Base-by-base conservation (phyloP, 2,888 invertebrate species). In the Conchocele bisecta region DNA sequence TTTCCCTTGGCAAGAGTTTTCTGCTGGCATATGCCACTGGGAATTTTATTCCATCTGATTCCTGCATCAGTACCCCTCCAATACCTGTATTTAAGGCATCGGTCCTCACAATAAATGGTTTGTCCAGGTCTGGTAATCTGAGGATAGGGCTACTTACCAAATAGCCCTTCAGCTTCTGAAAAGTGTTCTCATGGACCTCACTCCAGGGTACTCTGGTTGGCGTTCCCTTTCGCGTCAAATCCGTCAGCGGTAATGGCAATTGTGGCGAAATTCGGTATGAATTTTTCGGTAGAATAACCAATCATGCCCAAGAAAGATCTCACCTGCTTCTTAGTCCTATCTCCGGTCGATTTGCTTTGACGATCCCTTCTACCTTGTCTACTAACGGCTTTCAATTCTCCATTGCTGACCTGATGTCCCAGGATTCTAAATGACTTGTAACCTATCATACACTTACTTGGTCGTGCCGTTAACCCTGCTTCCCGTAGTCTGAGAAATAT, bases 1-100 rank as follows among this genome's bases (percentile, higher is more conserved):
- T 42, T 42, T 81, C 83, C 17, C 63, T 54, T 3, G 31, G 13
- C 17, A 53, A 26, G 22, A 83, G 37, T 48, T 80, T 83, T 35
- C 53, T 54, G 42, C 81, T 81, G n/a, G 67, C 76, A 48, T 68
- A 82, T 5, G 66, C 61, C 11, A 82, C 73, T 22, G 80, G 76
- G 17, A 58, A 46, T 28, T 41, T 35, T 20, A 44, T 22, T 4
- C 60, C 78, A 42, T 71, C 66, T 24, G 67, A 57, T n/a, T 74
- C 66, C 51, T 81, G 79, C 35, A 80, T n/a, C 13, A 80, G 53
- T 22, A 76, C 64, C 4, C 68, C 73, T 2, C 72, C 76, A 11
- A 79, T 17, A 11, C 61, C 81, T n/a, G 33, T 22, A 29, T 72
- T 67, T 4, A 67, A 71, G 13, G 79, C 79, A 75, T 81, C 81